Conservation (phyloP, 2,888 invertebrate genomes). For the Hypena proboscidalis region DNA sequence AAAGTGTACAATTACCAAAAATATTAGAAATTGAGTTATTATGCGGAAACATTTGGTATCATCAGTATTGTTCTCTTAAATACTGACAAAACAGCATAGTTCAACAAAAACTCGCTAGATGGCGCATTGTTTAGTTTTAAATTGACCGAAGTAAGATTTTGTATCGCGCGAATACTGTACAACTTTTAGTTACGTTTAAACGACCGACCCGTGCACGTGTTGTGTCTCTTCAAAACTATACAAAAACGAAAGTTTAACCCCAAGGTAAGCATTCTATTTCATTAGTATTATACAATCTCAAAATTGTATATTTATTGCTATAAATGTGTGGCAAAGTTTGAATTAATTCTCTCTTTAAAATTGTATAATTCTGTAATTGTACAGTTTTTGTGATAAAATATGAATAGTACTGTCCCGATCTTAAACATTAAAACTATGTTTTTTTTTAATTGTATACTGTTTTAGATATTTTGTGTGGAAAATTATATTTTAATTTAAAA, state of each 20-base stretch:
- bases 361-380: slow-evolving; percentile 6
- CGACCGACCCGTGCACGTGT: slow-evolving; percentile 4
- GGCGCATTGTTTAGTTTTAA: slow-evolving; percentile 2
- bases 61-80: slow-evolving; percentile 1
- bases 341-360: neutral
- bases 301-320: slow-evolving; percentile 3
- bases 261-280: slow-evolving; percentile 5
- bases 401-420: slow-evolving; percentile 5
- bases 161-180: neutral
- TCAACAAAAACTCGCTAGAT: slow-evolving; percentile 3
- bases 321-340: slow-evolving; percentile 1
- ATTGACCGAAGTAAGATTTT: slow-evolving; percentile 1
- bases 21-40: slow-evolving; percentile 1
- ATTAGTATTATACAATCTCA: slow-evolving; percentile 4
- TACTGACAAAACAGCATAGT: slow-evolving; percentile 1
- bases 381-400: slow-evolving; percentile 5
- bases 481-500: slow-evolving; percentile 1
- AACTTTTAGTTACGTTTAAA: slow-evolving; percentile 1
- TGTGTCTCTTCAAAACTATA: slow-evolving; percentile 1
- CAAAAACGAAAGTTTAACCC: slow-evolving; percentile 2
- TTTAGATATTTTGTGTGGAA: slow-evolving; percentile 1
- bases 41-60: slow-evolving; percentile 1
- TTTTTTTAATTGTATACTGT: slow-evolving; percentile 1
- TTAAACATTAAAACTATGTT: slow-evolving; percentile 2
- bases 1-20: slow-evolving; percentile 2